Evolutionary conservation across 2,888 invertebrate species (phyloP).

Genomic region (Clunio marinus): DNA sequence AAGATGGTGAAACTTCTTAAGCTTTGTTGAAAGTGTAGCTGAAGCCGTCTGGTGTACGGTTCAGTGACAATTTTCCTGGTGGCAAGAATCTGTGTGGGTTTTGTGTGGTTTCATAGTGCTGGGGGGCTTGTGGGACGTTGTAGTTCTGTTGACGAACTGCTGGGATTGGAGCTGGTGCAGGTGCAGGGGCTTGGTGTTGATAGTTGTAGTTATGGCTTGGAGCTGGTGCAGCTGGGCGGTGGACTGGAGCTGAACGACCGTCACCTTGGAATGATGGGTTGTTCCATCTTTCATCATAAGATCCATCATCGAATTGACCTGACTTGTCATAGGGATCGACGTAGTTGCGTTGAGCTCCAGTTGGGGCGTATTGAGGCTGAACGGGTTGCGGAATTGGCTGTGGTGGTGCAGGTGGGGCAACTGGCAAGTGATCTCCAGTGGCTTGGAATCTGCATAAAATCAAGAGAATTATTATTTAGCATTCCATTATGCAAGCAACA

Average conservation of each 20-base stretch:
- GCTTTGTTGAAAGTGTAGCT: conserved; percentile 78
- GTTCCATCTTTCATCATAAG: conserved; percentile 51
- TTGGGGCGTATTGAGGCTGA: conserved; percentile 52
- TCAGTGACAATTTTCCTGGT: conserved; percentile 79
- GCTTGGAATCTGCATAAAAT: conserved; percentile 64
- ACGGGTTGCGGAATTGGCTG: conserved; percentile 56
- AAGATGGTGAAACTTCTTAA: too few relatives aligned
- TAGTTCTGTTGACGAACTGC: conserved; percentile 46
- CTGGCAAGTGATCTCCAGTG: conserved; percentile 73
- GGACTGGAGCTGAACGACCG: conserved; percentile 39
- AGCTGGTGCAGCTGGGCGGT: conserved; percentile 55
- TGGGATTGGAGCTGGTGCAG: conserved; percentile 38
- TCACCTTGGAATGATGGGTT: conserved; percentile 44
- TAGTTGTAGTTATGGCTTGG: conserved; percentile 50
- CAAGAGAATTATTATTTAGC: not conserved
- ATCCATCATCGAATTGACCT: conserved; percentile 48
- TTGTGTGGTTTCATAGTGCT: conserved; percentile 56
- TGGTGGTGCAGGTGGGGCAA: conserved; percentile 57
- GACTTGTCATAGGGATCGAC: conserved; percentile 43
- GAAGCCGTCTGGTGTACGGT: conserved; percentile 83
- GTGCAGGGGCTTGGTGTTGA: conserved; percentile 44
- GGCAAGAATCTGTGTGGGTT: conserved; percentile 73
- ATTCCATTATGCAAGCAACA: not conserved
- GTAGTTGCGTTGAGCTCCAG: conserved; percentile 44
- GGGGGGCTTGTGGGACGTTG: conserved; percentile 45